These are phyloP conservation scores for Cremastinae sp. DNA, from an alignment of 2,888 invertebrate genomes.

Conservation along the genomic window DNA sequence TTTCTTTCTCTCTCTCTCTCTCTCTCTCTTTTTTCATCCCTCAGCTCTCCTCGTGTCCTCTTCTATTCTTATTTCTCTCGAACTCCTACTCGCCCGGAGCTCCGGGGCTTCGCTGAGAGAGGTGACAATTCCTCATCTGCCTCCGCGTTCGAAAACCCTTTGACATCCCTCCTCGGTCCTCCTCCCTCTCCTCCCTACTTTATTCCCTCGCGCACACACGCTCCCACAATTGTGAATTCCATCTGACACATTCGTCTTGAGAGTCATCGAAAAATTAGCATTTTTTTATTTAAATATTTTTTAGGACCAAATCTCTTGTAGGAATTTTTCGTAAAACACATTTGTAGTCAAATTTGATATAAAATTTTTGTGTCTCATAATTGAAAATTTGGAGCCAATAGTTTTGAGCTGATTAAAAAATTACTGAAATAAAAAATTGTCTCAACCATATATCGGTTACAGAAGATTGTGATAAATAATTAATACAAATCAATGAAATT, in stretches of 20 bases:
- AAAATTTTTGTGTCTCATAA: too few relatives aligned
- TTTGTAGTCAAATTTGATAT: too few relatives aligned
- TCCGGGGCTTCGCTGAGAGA: conserved; percentile 49
- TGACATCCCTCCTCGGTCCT: conserved; percentile 65
- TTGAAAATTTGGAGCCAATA: too few relatives aligned
- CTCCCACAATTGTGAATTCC: conserved; percentile 16
- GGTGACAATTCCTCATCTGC: conserved; percentile 78
- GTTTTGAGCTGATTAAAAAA: too few relatives aligned
- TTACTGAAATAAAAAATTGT: too few relatives aligned
- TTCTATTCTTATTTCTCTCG: conserved; percentile 31
- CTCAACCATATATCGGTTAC: too few relatives aligned
- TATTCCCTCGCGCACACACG: conserved; percentile 14
- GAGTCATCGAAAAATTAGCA: conserved; percentile 5
- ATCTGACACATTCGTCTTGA: conserved; percentile 26
- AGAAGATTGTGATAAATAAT: too few relatives aligned
- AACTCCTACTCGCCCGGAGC: conserved; percentile 52
- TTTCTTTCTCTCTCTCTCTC: conserved; percentile 45
- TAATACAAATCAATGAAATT: too few relatives aligned
- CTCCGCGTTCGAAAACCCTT: conserved; percentile 73
- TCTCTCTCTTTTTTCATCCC: conserved; percentile 37
- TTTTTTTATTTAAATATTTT: background rate
- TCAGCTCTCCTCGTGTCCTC: conserved; percentile 31
- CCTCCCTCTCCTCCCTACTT: conserved; percentile 20
- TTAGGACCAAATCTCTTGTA: too few relatives aligned
- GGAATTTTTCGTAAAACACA: too few relatives aligned